Evolutionary conservation across 2,113 vertebrate species (phyloP), one percentile per base, ranked within the genome.

Genomic region (Platichthys flesus): DNA sequence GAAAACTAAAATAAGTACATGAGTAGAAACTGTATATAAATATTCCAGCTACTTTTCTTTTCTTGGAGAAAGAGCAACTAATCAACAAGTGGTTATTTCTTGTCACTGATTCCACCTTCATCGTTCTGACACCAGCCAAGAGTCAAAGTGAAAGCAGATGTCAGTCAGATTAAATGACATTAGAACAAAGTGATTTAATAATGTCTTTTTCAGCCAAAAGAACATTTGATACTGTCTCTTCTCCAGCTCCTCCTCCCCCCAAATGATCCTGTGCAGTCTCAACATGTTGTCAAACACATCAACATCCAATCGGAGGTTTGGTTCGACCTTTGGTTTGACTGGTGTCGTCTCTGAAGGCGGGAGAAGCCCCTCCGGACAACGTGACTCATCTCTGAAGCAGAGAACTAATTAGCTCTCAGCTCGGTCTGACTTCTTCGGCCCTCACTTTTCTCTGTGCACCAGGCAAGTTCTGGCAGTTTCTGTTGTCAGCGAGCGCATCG

Each of bases 391-490:
- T 40, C 56, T 47, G 0, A 40, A 58, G 8, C 23, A 42, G 3
- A 42, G 3, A 15, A 49, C 35, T 40, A 35, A 40, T 59, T 0
- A 23, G n/a, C n/a, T 21, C 6, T 57, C 23, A 28, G 55, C 9
- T 1, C 26, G 45, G 14, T 57, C 26, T 47, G 24, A 58, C 12
- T 8, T 77, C 4, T 3, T 1, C 49, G 35, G 58, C 57, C 42
- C 59, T 70, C n/a, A n/a, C 31, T 31, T 31, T 7, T 31, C 31
- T 31, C 31, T 7, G 31, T 1, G 6, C 18, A 24, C 1, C 5
- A 62, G 5, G 20, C 31, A 89, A 77, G 91, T 88, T 82, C 68
- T 16, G 74, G 87, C 89, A 88, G 56, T 70, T 66, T 61, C 47
- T 77, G 40, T 28, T 71, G 71, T 67, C 68, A 54, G 42, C 40